Percentiles rank a stretch among this genome's conserved stretches.
These are phyloP conservation scores for Boloria selene DNA, from an alignment of 2,888 invertebrate species.

Conservation along the genomic window DNA sequence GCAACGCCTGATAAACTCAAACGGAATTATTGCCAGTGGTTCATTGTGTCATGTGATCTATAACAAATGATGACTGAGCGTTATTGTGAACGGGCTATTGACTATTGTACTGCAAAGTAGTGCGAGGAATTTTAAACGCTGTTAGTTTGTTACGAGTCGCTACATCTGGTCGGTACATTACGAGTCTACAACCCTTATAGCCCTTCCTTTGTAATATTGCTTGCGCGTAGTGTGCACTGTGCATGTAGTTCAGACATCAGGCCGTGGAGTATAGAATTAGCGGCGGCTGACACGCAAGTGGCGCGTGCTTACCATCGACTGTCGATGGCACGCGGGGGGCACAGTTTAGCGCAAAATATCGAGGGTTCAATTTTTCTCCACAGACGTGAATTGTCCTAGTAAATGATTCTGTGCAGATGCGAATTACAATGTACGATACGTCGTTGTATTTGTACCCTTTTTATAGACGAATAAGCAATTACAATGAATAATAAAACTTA, in stretches of 20 bases:
- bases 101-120: background rate
- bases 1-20: background rate
- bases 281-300: constrained; percentile 2
- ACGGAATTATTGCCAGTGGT: background rate
- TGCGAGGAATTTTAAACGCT: background rate
- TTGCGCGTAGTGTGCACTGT: too few species aligned
- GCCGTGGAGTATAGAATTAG: background rate
- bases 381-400: background rate
- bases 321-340: constrained; percentile 10
- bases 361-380: constrained; percentile 2
- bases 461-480: background rate
- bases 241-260: background rate
- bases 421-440: background rate
- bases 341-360: background rate
- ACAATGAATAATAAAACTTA: background rate
- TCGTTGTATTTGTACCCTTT: background rate
- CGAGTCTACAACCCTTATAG: background rate
- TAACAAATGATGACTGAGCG: background rate
- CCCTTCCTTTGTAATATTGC: background rate
- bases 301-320: constrained; percentile 2
- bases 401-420: constrained; percentile 4
- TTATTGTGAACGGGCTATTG: background rate
- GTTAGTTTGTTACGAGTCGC: background rate
- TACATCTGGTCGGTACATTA: background rate
- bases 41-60: background rate